Evolutionary conservation across 2,888 invertebrate species (phyloP).

Genomic region (Stegana nigrithorax): DNA sequence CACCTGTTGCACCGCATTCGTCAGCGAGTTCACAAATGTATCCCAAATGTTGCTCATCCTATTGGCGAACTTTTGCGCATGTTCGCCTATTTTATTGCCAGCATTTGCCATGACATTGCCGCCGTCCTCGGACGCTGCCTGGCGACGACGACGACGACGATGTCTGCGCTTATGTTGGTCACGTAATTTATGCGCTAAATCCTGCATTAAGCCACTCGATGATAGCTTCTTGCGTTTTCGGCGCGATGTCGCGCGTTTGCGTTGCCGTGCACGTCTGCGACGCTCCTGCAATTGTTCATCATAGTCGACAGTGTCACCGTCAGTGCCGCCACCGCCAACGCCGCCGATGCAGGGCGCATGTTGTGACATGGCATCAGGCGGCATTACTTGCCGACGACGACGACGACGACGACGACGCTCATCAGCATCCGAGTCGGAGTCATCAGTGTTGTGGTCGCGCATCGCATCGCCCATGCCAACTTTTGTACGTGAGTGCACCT

Average conservation of each 20-base stretch:
- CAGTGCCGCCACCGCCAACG: constrained; percentile 20
- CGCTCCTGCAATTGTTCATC: constrained; percentile 37
- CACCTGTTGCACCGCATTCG: constrained; percentile 39
- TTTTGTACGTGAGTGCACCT: constrained; percentile 33
- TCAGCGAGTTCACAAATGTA: constrained; percentile 38
- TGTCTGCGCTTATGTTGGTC: not conserved
- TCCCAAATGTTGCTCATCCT: constrained; percentile 40
- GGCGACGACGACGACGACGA: constrained; percentile 40
- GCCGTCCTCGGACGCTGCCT: constrained; percentile 11
- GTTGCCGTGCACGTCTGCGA: constrained; percentile 33
- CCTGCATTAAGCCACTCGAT: constrained; percentile 27
- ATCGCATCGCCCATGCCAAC: constrained; percentile 51
- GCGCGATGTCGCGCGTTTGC: constrained; percentile 32
- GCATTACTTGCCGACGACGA: constrained; percentile 23
- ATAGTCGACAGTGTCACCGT: constrained; percentile 29
- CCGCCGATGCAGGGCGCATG: constrained; percentile 47
- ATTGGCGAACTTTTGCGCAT: constrained; percentile 23
- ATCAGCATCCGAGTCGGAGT: constrained; percentile 19
- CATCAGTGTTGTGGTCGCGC: constrained; percentile 7
- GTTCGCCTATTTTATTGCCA: not conserved
- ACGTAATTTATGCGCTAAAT: not conserved
- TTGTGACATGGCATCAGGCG: constrained; percentile 14
- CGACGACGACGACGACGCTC: constrained; percentile 39
- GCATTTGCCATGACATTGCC: not conserved
- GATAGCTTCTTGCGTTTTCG: constrained; percentile 34